Evolutionary conservation across 2,888 invertebrate species (phyloP), one percentile per base, ranked within the genome.

Genomic region (Drosophila falleni): DNA sequence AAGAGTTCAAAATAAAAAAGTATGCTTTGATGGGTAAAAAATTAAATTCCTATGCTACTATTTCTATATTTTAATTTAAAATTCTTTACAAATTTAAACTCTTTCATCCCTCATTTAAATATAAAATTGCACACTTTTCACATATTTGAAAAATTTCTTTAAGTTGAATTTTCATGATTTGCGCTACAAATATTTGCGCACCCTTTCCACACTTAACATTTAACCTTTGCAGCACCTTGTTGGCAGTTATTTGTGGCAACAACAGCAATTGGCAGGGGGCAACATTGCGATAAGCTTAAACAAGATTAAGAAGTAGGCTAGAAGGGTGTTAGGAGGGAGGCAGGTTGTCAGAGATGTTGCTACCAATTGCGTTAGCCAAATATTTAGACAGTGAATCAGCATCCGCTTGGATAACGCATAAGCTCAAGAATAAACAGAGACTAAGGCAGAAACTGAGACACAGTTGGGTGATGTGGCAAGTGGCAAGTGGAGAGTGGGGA

Each of bases 1-100:
- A 82, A 87, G 67, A 81, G 71, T 89, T 80, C 66, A 80, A 83
- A 83, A 61, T 29, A 55, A 59, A 58, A 58, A 41, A 47, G 1
- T 16, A 13, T 13, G 19, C 8, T 19, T 53, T 47, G 16, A 47
- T 15, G 15, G 4, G 4, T 5, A 51, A 59, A 26, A 3, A 6
- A 23, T 19, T 19, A n/a, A n/a, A n/a, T n/a, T n/a, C n/a, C n/a
- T n/a, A n/a, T n/a, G n/a, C n/a, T n/a, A n/a, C n/a, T n/a, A n/a
- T n/a, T n/a, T n/a, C n/a, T n/a, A n/a, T n/a, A n/a, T 8, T 13
- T 23, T 4, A 23, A 23, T 23, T 2, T 3, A 35, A 35, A 35
- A 13, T 35, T n/a, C 37, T 15, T 39, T 8, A 8, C 37, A 39
- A 16, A 39, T 9, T 1, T 15, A 6, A 39, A 39, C 3, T 9